These are phyloP conservation scores for Diogma glabrata DNA, from an alignment of 2,888 invertebrate species.

Conservation along the genomic window DNA sequence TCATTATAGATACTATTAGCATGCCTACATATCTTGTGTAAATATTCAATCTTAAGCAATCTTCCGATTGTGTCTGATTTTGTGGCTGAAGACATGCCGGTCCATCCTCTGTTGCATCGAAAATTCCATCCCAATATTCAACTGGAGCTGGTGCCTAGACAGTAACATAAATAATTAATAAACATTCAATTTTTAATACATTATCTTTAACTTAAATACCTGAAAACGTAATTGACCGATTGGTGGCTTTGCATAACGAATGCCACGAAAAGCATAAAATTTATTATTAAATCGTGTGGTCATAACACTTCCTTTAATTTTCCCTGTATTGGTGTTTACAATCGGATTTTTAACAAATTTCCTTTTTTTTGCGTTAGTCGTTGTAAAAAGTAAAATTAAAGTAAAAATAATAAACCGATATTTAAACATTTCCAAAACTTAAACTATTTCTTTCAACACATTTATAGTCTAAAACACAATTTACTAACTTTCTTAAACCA, in stretches of 20 bases:
- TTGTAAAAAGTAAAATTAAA: too few species aligned
- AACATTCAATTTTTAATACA: too few species aligned
- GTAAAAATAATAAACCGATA: too few species aligned
- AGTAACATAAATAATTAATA: too few species aligned
- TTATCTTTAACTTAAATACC: too few species aligned
- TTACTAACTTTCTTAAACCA: too few species aligned
- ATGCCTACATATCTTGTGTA: conserved; percentile 31
- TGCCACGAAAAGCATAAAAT: conserved; percentile 38
- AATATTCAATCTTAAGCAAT: conserved; percentile 36
- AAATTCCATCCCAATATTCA: conserved; percentile 13
- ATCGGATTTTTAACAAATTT: too few species aligned
- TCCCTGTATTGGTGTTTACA: too few species aligned
- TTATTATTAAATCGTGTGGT: conserved; percentile 31
- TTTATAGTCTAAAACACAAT: too few species aligned
- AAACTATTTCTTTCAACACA: too few species aligned
- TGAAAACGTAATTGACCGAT: conserved; percentile 35
- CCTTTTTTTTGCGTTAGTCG: too few species aligned
- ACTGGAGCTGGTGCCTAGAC: conserved; percentile 27
- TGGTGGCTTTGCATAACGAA: conserved; percentile 37
- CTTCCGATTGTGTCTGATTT: conserved; percentile 39
- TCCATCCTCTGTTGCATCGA: conserved; percentile 35
- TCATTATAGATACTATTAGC: neutral
- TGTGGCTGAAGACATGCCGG: conserved; percentile 29
- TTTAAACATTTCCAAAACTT: too few species aligned
- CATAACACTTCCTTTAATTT: conserved; percentile 35